Base-by-base conservation (phyloP, 1,140 invertebrate species). In the Whitmania pigra region DNA sequence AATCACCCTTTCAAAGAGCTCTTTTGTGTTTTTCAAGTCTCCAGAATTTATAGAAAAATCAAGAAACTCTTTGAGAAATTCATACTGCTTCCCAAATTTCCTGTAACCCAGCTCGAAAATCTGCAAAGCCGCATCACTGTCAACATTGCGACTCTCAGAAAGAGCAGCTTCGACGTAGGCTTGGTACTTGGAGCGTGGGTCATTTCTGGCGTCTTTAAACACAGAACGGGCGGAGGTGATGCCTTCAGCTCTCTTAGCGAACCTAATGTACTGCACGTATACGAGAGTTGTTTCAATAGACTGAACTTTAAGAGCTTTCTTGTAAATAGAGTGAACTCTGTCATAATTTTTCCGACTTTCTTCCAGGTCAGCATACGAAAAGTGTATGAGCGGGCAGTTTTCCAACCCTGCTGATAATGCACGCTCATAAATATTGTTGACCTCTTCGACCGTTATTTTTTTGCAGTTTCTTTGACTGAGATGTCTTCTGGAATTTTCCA, bases 241-340 rank as follows among this genome's bases (percentile, higher is more conserved):
- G 53, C 96, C 96, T 84, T 99, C 95, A 0, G 94, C 93, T 74
- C 96, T 85, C 67, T 95, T 85, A 0, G 92, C 90, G 82, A 99
- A 99, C 84, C 97, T 97, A 94, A 99, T 98, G 78, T 98, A 97
- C 79, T 99, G 96, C 57, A 99, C 90, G 79, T 94, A 99, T 0
- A 93, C 91, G 82, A 98, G 83, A 3, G 94, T 97, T 3, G 94
- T 94, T 85, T 98, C 93, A 68, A 94, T 89, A 76, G 94, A 90
- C 75, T 79, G 75, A 49, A 94, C 89, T 77, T 91, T 90, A 20
- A 98, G 83, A 78, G 93, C 89, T 76, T 90, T 89, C 73, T 93
- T 90, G 82, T 98, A 99, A 77, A 99, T 97, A 78, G 90, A 88
- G 83, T 97, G 93, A 0, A 97, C 94, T 86, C 95, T 96, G 73